Evolutionary conservation across 2,797 vertebrate species (phyloP).

Genomic region (Anas capensis): DNA sequence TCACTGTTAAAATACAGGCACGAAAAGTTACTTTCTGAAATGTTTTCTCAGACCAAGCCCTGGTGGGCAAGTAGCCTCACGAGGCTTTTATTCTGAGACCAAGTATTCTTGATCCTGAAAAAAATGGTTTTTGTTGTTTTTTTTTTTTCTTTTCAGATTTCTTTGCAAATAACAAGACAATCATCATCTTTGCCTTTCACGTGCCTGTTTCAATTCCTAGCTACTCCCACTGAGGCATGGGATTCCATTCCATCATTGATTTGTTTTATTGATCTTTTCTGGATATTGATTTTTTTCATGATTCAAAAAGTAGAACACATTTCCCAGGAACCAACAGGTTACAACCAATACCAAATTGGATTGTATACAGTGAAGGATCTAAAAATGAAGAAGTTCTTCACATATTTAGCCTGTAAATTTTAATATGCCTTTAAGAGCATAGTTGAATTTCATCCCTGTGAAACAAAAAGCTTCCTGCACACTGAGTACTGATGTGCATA

Average conservation of each 20-base stretch:
- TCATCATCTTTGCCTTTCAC: background rate
- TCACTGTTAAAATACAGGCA: slow-evolving; percentile 61
- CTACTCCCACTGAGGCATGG: background rate
- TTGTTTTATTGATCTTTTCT: background rate
- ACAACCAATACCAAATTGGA: slow-evolving; percentile 4
- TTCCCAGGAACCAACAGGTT: slow-evolving; percentile 33
- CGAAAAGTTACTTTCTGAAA: slow-evolving; percentile 56
- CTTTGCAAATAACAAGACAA: background rate
- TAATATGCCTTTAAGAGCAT: background rate
- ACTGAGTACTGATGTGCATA: background rate
- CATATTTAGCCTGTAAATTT: background rate
- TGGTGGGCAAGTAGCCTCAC: slow-evolving; percentile 24
- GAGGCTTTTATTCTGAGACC: slow-evolving; percentile 41
- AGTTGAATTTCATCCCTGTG: background rate
- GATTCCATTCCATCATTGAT: background rate
- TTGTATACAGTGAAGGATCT: background rate
- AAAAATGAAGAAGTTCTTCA: background rate
- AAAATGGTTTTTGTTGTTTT: background rate
- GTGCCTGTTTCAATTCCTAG: slow-evolving; percentile 56
- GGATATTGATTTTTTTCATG: too few species aligned
- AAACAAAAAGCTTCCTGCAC: background rate
- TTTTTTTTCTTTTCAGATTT: background rate
- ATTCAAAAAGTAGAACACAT: background rate
- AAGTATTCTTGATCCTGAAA: background rate
- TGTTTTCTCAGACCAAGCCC: slow-evolving; percentile 54